These are phyloP conservation scores for Rostratula benghalensis DNA, from an alignment of 2,113 vertebrate species.

Conservation along the genomic window DNA sequence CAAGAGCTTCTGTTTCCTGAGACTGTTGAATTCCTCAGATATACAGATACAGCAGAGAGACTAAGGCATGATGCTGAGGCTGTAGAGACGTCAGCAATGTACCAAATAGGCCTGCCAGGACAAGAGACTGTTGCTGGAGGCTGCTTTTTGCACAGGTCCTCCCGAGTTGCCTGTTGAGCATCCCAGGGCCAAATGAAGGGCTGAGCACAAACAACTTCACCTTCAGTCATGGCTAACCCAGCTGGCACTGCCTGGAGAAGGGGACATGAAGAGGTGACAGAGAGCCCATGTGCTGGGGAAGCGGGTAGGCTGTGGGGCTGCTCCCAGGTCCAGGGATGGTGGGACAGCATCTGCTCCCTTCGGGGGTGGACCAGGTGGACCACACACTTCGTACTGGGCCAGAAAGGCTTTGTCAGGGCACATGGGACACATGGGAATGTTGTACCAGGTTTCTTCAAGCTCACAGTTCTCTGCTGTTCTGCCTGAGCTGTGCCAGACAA, in stretches of 20 bases:
- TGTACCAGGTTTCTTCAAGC: neutral
- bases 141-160: neutral
- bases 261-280: neutral
- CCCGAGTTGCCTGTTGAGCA: neutral
- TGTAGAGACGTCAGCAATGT: neutral
- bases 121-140: neutral
- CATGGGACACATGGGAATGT: neutral
- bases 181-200: neutral
- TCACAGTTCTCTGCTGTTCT: neutral
- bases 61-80: neutral
- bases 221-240: fast-evolving
- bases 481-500: neutral
- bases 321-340: neutral
- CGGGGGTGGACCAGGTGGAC: no score
- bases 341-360: neutral
- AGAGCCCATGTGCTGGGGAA: neutral
- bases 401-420: fast-evolving
- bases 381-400: neutral
- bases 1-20: neutral
- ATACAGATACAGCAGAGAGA: neutral
- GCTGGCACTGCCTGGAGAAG: neutral
- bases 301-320: neutral
- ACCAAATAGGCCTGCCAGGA: neutral
- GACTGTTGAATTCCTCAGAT: neutral
- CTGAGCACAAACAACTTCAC: neutral